These are phyloP conservation scores for Piprites chloris DNA, from an alignment of 2,113 vertebrate species.

Conservation along the genomic window DNA sequence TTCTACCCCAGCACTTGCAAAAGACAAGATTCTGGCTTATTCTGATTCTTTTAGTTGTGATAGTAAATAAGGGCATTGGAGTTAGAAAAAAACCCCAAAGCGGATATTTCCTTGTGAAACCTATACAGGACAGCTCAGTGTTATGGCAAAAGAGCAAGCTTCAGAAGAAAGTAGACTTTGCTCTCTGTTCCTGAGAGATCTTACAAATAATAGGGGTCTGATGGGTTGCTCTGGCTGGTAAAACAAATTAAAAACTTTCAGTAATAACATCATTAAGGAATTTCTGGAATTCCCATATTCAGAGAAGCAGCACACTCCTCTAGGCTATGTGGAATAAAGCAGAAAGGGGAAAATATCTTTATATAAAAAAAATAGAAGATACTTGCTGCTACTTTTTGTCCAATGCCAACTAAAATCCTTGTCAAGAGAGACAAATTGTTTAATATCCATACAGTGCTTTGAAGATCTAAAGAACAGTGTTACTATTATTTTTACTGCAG, in stretches of 20 bases:
- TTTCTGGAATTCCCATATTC: background rate
- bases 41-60: background rate
- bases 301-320: background rate
- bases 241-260: background rate
- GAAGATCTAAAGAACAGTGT: background rate
- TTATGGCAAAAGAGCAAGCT: background rate
- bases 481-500: background rate
- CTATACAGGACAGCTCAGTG: background rate
- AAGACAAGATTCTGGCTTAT: background rate
- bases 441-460: background rate
- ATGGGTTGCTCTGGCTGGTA: background rate
- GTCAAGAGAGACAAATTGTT: background rate
- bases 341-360: background rate
- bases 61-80: background rate
- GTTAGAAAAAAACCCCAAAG: background rate
- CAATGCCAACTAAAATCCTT: background rate
- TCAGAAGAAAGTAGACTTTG: background rate
- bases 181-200: background rate
- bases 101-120: background rate
- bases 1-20: background rate
- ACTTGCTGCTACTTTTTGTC: background rate
- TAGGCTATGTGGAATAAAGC: background rate
- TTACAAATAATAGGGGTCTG: background rate
- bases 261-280: background rate
- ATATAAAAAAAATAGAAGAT: background rate